Conservation (phyloP, 2,888 invertebrate genomes). For the Lysandra bellargus region DNA sequence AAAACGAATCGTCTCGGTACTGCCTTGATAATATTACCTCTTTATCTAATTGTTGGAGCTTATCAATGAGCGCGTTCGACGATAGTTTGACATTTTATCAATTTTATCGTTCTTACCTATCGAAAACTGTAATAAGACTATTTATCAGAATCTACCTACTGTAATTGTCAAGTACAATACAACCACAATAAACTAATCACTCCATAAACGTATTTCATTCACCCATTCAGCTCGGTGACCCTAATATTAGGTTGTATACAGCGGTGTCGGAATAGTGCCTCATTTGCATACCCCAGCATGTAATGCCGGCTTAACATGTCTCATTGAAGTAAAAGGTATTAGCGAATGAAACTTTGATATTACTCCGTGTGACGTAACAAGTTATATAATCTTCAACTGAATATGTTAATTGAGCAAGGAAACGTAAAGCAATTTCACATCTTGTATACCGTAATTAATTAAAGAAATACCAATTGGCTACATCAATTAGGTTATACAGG, state of each 20-base stretch:
- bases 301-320: conserved; percentile 52
- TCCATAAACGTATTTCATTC: conserved; percentile 19
- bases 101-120: neutral
- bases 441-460: neutral
- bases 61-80: no score
- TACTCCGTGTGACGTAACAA: conserved; percentile 6
- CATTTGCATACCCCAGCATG: conserved; percentile 69
- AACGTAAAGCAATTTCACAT: neutral
- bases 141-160: neutral
- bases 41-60: no score
- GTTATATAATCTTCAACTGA: conserved; percentile 5
- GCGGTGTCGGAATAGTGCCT: conserved; percentile 62
- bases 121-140: neutral
- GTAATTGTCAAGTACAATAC: neutral
- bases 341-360: conserved; percentile 21
- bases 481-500: neutral
- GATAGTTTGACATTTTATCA: no score
- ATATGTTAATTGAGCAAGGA: conserved; percentile 5
- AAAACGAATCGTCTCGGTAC: no score
- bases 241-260: conserved; percentile 53
- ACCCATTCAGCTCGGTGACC: conserved; percentile 38
- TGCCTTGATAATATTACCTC: no score
- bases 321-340: conserved; percentile 48
- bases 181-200: neutral
- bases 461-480: neutral